A percentile compares a stretch with the other conserved stretches of the same genome.
These are phyloP conservation scores for Heterodera schachtii DNA, from an alignment of 1,140 invertebrate genomes.

Conservation along the genomic window DNA sequence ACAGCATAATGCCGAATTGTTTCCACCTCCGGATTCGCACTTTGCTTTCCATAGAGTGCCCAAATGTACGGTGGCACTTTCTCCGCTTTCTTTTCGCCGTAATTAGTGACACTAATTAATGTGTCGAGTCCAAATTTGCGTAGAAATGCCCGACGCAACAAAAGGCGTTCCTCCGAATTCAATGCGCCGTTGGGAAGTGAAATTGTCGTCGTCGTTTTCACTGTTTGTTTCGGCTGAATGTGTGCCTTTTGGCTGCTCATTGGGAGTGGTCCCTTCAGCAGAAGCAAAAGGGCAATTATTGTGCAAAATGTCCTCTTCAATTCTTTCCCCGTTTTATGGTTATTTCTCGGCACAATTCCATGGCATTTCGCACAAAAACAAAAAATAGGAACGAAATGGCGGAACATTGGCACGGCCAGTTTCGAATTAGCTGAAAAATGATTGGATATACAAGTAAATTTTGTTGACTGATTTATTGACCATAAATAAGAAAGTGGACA, in stretches of 20 bases:
- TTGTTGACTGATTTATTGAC: no score
- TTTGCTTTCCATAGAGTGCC: conserved; percentile 45
- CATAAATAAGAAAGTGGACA: neutral
- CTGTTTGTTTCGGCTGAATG: neutral
- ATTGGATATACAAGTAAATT: no score
- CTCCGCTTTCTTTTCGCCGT: neutral
- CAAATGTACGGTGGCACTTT: conserved; percentile 49
- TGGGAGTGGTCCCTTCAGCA: neutral
- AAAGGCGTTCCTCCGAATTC: neutral
- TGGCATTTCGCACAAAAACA: neutral
- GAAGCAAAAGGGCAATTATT: neutral
- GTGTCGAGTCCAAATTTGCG: conserved; percentile 25
- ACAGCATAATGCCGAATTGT: conserved; percentile 47
- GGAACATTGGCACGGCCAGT: no score
- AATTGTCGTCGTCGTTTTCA: neutral
- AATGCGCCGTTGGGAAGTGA: neutral
- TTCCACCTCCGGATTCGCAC: conserved; percentile 24
- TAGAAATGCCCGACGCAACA: conserved; percentile 5
- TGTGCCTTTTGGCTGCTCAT: neutral
- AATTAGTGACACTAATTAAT: conserved; percentile 1
- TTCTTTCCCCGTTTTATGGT: neutral
- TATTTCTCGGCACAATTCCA: neutral
- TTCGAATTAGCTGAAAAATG: no score
- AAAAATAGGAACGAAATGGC: no score
- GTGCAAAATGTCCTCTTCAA: neutral